These are phyloP conservation scores for Thera obeliscata DNA, from an alignment of 2,888 invertebrate genomes.

Conservation along the genomic window DNA sequence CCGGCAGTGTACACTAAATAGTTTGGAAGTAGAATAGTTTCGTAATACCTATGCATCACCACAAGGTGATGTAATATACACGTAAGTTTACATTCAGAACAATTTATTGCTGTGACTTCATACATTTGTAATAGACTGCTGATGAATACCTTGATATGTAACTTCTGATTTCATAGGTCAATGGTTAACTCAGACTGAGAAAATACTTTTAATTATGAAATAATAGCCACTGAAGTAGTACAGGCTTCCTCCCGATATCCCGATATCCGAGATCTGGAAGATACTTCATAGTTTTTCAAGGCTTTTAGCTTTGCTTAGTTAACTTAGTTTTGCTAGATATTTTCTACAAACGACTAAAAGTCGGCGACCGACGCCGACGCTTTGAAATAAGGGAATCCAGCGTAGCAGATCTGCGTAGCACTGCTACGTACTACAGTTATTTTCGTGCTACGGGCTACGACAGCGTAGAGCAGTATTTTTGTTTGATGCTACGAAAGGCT, in stretches of 20 bases:
- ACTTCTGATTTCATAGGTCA: no score
- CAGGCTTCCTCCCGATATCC: no score
- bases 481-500: neutral
- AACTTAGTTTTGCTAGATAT: no score
- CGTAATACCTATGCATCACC: slow-evolving; percentile 5
- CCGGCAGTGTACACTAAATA: slow-evolving; percentile 10
- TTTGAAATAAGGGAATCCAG: slow-evolving; percentile 34
- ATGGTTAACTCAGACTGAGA: no score
- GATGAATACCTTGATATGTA: slow-evolving; percentile 5
- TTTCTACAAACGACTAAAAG: slow-evolving; percentile 4
- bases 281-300: no score
- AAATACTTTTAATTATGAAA: no score
- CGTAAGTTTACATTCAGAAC: slow-evolving; percentile 17
- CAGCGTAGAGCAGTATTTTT: slow-evolving; percentile 15
- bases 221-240: no score
- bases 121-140: slow-evolving; percentile 17
- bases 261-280: no score
- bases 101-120: slow-evolving; percentile 25
- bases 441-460: slow-evolving; percentile 26
- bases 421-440: slow-evolving; percentile 32
- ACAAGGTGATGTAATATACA: slow-evolving; percentile 10
- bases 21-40: slow-evolving; percentile 8
- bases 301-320: no score
- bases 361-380: slow-evolving; percentile 25
- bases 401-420: slow-evolving; percentile 41